phyloP scores from a whole-genome alignment of 2,113 vertebrate species.

The Herpetotheres cachinnans region DNA sequence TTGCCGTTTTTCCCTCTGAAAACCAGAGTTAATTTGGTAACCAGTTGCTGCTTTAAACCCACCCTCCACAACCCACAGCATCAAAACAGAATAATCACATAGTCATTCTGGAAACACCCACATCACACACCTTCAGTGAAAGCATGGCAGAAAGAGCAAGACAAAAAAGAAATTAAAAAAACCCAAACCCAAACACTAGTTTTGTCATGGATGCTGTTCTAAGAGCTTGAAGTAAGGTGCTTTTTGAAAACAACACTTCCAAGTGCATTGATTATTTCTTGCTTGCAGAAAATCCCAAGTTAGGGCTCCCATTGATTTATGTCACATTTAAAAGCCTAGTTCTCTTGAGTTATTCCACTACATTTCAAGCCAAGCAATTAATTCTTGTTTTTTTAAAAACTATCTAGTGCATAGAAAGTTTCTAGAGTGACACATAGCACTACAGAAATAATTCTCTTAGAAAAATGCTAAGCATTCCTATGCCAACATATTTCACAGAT shows the following conservation, averaged over 20 bases:
- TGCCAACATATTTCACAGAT: conserved; percentile 26
- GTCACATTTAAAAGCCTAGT: conserved; percentile 66
- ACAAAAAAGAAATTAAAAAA: neutral
- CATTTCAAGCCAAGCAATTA: conserved; percentile 61
- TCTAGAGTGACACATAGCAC: neutral
- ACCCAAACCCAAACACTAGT: neutral
- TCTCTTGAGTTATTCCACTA: conserved; percentile 69
- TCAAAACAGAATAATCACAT: neutral
- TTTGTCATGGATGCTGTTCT: conserved; percentile 29
- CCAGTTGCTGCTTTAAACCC: neutral
- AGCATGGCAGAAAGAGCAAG: neutral
- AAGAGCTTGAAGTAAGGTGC: conserved; percentile 41
- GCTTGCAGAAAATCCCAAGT: conserved; percentile 68
- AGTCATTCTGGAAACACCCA: neutral
- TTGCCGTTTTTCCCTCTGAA: neutral
- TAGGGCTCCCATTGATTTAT: conserved; percentile 72
- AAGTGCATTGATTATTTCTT: conserved; percentile 71
- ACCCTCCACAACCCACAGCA: neutral
- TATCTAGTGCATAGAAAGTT: conserved; percentile 13
- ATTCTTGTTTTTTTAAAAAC: conserved; percentile 36
- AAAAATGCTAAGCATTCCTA: conserved; percentile 1
- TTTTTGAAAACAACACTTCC: conserved; percentile 57
- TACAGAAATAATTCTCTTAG: conserved; percentile 28
- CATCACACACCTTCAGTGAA: neutral
- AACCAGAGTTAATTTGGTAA: neutral